Conservation (phyloP, 30 jellyfish, hydroid and myxozoan species). For the Rhopilema esculentum region DNA sequence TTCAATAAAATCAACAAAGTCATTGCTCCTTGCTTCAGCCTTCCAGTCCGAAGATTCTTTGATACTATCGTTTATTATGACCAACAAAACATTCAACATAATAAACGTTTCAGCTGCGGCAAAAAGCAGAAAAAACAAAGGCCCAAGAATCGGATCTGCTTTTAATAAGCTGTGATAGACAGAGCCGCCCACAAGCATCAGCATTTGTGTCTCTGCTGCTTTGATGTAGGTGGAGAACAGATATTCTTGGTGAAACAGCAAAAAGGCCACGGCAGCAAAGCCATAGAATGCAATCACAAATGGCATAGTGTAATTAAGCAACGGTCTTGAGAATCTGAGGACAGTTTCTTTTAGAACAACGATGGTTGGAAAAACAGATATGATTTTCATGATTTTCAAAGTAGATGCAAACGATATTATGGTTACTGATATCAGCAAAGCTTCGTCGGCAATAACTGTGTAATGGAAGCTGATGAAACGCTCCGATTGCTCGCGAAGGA, state of each 20-base stretch:
- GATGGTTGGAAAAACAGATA: conserved; percentile 48
- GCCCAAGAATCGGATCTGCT: conserved; percentile 61
- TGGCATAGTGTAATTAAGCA: conserved; percentile 49
- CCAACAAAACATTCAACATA: conserved; percentile 62
- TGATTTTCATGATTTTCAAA: conserved; percentile 47
- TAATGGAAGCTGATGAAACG: conserved; percentile 74
- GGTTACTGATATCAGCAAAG: conserved; percentile 49
- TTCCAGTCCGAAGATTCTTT: conserved; percentile 47
- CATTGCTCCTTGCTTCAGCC: conserved; percentile 37
- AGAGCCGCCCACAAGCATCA: conserved; percentile 72
- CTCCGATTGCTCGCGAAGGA: conserved; percentile 61
- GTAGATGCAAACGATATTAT: conserved; percentile 61
- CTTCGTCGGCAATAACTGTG: conserved; percentile 77
- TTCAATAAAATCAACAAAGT: conserved; percentile 39
- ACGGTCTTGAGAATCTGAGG: conserved; percentile 30
- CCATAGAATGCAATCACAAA: conserved; percentile 38
- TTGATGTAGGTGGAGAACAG: conserved; percentile 43
- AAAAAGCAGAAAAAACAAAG: conserved; percentile 53
- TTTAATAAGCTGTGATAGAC: conserved; percentile 26
- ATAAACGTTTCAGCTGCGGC: conserved; percentile 55
- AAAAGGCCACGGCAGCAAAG: conserved; percentile 49
- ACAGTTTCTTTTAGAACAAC: conserved; percentile 28
- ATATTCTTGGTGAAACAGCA: conserved; percentile 29
- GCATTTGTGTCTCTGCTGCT: conserved; percentile 52
- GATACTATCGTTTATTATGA: conserved; percentile 63